A percentile compares a stretch with the other conserved stretches of the same genome.
Evolutionary conservation across 2,888 invertebrate genomes (phyloP).

Genomic region (Aspidiotus destructor): DNA sequence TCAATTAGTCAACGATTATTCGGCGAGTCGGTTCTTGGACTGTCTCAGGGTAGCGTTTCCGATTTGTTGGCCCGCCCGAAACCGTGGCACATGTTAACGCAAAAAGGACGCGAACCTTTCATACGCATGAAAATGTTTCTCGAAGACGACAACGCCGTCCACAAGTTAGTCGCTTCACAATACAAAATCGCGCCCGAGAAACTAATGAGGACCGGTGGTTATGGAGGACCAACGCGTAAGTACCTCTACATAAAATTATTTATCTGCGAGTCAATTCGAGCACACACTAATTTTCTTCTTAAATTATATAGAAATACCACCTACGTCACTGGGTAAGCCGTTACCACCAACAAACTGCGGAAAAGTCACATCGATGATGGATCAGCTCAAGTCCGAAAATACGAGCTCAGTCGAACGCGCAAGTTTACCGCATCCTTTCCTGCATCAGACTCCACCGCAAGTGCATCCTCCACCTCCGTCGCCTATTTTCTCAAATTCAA

Average conservation of each 20-base stretch:
- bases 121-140: slow-evolving; percentile 97
- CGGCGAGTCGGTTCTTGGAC: slow-evolving; percentile 93
- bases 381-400: slow-evolving; percentile 34
- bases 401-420: slow-evolving; percentile 32
- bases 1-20: slow-evolving; percentile 96
- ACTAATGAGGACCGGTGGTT: slow-evolving; percentile 89
- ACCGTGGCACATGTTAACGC: slow-evolving; percentile 97
- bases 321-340: slow-evolving; percentile 35
- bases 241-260: slow-evolving; percentile 4
- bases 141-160: slow-evolving; percentile 90
- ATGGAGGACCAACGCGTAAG: slow-evolving; percentile 66
- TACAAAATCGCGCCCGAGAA: slow-evolving; percentile 98
- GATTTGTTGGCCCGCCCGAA: slow-evolving; percentile 94
- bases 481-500: slow-evolving; percentile 36
- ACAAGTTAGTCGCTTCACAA: slow-evolving; percentile 89
- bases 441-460: slow-evolving; percentile 23
- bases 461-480: slow-evolving; percentile 36
- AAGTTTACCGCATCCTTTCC: slow-evolving; percentile 34
- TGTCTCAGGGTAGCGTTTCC: slow-evolving; percentile 94
- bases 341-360: slow-evolving; percentile 35
- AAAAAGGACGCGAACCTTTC: slow-evolving; percentile 89
- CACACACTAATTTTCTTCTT: too few species aligned
- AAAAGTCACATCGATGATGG: slow-evolving; percentile 35
- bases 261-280: not conserved
- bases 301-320: slow-evolving; percentile 34